Evolutionary conservation across 2,797 vertebrate genomes (phyloP), one percentile per base, ranked within the genome.

Genomic region (Astyanax mexicanus): DNA sequence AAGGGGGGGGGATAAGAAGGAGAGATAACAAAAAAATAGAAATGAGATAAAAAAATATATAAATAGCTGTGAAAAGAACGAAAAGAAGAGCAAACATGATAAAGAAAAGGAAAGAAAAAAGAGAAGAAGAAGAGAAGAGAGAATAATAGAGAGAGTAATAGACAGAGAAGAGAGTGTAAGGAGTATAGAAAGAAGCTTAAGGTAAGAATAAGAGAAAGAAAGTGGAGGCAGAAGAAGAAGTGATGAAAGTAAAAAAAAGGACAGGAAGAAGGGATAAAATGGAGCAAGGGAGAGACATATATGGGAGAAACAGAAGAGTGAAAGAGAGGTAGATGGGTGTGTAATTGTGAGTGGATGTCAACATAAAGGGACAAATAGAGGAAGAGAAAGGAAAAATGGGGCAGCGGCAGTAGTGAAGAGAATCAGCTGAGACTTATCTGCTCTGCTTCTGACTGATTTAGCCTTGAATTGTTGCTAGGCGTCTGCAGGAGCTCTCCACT

Each of bases 381-480:
- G 64, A 79, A 60, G 47, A 79, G 70, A 40, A 70, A 52, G 27
- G n/a, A 52, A 40, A 71, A 55, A 80, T 69, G 49, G 55, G 69
- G 52, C 25, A 62, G 62, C 32, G 21, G 52, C 32, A 67, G 62
- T 44, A 74, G 74, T 75, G 44, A 60, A 40, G 9, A 45, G 49
- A 72, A 69, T 74, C 62, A 60, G 73, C 37, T 38, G 11, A 62
- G 75, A 62, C 65, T 74, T 74, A 76, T 83, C 75, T 69, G 12
- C 60, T 58, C 47, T 64, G 6, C 29, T 75, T 45, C 64, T 55
- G 65, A 82, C 77, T 73, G 83, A 84, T 82, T 80, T 83, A 66
- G 60, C 42, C 17, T 32, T 67, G 71, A 62, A 78, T 74, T 81
- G 81, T 84, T 83, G 80, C 81, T 73, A 81, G 81, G 80, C 80